These are phyloP conservation scores for Xanthorhoe spadicearia DNA, from an alignment of 2,888 invertebrate genomes.

Conservation along the genomic window DNA sequence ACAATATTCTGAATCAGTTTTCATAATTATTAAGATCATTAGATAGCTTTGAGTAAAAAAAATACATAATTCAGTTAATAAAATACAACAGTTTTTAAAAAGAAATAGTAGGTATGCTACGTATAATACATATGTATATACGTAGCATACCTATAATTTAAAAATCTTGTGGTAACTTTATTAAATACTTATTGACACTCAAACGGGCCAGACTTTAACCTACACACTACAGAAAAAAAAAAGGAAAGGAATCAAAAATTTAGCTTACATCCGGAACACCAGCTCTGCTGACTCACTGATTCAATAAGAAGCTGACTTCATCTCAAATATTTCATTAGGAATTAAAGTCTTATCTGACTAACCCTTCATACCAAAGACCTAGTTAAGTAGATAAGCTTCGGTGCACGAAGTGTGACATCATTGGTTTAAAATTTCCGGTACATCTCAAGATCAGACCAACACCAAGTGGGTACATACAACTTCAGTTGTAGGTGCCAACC, in stretches of 20 bases:
- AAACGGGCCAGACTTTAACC: too few species aligned
- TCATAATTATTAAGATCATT: background rate
- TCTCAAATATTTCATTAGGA: too few species aligned
- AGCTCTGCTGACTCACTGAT: slow-evolving; percentile 16
- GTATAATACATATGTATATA: too few species aligned
- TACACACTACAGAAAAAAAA: background rate
- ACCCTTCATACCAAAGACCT: slow-evolving; percentile 13
- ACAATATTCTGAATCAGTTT: too few species aligned
- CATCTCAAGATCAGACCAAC: background rate
- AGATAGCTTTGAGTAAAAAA: too few species aligned
- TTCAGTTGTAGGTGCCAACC: background rate
- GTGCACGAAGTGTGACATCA: slow-evolving; percentile 21
- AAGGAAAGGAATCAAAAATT: background rate
- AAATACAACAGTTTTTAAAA: too few species aligned
- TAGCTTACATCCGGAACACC: slow-evolving; percentile 10
- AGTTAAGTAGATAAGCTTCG: slow-evolving; percentile 13
- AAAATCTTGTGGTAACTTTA: too few species aligned
- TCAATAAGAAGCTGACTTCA: slow-evolving; percentile 16
- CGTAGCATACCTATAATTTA: too few species aligned
- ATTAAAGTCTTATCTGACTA: slow-evolving; percentile 19
- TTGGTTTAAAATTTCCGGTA: slow-evolving; percentile 15
- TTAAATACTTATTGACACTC: too few species aligned
- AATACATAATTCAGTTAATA: too few species aligned
- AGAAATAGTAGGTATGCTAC: too few species aligned
- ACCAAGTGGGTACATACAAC: background rate